Base-by-base conservation (phyloP, 1,140 invertebrate genomes). In the Sarcophaga bullata region DNA sequence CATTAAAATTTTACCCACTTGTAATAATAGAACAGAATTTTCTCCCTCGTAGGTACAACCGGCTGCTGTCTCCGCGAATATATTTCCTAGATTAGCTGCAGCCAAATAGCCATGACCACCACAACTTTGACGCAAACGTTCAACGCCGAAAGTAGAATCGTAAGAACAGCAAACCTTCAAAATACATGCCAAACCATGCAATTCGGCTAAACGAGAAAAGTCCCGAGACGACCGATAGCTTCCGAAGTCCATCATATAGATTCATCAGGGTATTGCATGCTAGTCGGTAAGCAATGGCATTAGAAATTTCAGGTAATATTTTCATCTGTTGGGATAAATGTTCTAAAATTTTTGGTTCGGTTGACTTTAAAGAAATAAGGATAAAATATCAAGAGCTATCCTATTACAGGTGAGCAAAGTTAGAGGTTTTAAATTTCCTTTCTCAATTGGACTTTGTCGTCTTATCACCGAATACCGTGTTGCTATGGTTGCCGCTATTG, bases 31-130 rank as follows among this genome's bases (percentile, higher is more conserved):
- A n/a, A 98, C 96, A 2, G 96, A 97, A 88, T 98, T 98, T 91
- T 98, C 97, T 9, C 97, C 97, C 91, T 98, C 97, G 87, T 98
- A 98, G 9, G 96, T 98, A 89, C 95, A 96, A 80, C 94, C 93
- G 17, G 96, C 96, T 6, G 95, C 96, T 6, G 94, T 93, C 73
- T 94, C 89, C 3, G 94, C 93, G 89, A 97, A 98, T 11, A 94
- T 94, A 80, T 93, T 91, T 17, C 96, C 96, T 48, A 98, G 91
- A 89, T 95, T 96, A 85, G 95, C 96, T 37, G 94, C 92, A 11
- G 94, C 92, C 92, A 96, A 95, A 91, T 97, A 98, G 13, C 97
- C 97, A 90, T 98, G 97, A 9, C 97, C 97, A 54, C 97, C 97
- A 91, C 97, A 98, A 11, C 96, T 90, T 80, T 96, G 91, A 17